Evolutionary conservation across 1,140 invertebrate species (phyloP).

Genomic region (Marisa cornuarietis): DNA sequence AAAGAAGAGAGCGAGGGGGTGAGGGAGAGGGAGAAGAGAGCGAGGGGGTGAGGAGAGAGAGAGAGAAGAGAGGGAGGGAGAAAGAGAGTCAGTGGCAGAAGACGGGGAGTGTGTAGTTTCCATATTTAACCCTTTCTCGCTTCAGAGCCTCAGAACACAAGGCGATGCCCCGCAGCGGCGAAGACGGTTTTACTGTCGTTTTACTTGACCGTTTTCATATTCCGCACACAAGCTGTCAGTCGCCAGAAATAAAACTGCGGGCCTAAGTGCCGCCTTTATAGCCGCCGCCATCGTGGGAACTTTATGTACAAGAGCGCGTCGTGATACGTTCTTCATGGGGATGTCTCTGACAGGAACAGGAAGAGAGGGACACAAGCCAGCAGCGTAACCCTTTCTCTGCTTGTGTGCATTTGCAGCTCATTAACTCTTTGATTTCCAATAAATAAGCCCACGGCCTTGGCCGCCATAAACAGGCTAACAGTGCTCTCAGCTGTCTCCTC

Average conservation of each 20-base stretch:
- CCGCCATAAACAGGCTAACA: neutral
- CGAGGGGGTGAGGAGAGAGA: constrained; percentile 9
- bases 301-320: constrained; percentile 21
- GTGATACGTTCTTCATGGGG: constrained; percentile 13
- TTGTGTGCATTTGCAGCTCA: constrained; percentile 13
- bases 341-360: constrained; percentile 18
- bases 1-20: too few relatives aligned
- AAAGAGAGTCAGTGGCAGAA: neutral
- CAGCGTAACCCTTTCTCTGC: neutral
- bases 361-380: neutral
- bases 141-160: neutral
- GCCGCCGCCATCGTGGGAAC: neutral
- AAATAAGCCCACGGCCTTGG: constrained; percentile 15
- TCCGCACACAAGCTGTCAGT: neutral
- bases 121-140: too few relatives aligned
- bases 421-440: constrained; percentile 27
- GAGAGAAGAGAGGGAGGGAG: neutral
- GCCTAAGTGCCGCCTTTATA: too few relatives aligned
- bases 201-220: too few relatives aligned
- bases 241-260: too few relatives aligned
- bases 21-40: constrained; percentile 9
- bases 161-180: neutral
- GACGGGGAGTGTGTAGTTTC: neutral
- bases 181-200: neutral
- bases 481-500: neutral